These are phyloP conservation scores for Anas bernieri DNA, from an alignment of 2,797 vertebrate species.

Conservation along the genomic window DNA sequence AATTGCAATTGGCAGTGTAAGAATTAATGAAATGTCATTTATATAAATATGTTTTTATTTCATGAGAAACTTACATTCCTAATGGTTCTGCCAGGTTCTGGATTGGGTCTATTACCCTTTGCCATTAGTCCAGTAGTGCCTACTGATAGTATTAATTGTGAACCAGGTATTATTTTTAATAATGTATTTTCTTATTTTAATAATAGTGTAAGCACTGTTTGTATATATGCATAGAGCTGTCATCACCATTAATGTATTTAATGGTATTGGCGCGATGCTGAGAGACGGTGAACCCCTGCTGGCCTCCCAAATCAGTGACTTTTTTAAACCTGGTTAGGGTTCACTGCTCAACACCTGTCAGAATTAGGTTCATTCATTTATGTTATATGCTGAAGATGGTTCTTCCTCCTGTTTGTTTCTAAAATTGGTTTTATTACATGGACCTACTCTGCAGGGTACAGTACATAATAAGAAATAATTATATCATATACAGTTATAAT, in stretches of 20 bases:
- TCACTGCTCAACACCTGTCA: slow-evolving; percentile 16
- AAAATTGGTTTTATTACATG: neutral
- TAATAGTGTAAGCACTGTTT: slow-evolving; percentile 5
- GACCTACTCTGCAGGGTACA: neutral
- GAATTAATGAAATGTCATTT: slow-evolving; percentile 78
- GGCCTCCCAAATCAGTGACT: neutral
- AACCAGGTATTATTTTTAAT: slow-evolving; percentile 90
- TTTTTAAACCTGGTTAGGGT: neutral
- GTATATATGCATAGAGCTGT: neutral
- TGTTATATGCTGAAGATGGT: neutral
- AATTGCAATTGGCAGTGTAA: slow-evolving; percentile 77
- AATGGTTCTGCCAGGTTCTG: slow-evolving; percentile 91
- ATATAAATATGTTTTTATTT: slow-evolving; percentile 76
- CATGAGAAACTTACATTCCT: slow-evolving; percentile 80
- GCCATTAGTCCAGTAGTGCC: slow-evolving; percentile 93
- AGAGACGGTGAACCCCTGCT: neutral
- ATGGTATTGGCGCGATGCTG: neutral
- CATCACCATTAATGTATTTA: neutral
- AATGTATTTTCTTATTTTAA: slow-evolving; percentile 69
- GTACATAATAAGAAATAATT: too few relatives aligned
- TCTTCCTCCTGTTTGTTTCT: neutral
- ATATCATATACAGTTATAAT: neutral
- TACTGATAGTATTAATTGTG: slow-evolving; percentile 98
- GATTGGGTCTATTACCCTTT: slow-evolving; percentile 95
- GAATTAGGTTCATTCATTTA: neutral